Conservation (phyloP, 2,113 vertebrate species). For the Pelusios castaneus region DNA sequence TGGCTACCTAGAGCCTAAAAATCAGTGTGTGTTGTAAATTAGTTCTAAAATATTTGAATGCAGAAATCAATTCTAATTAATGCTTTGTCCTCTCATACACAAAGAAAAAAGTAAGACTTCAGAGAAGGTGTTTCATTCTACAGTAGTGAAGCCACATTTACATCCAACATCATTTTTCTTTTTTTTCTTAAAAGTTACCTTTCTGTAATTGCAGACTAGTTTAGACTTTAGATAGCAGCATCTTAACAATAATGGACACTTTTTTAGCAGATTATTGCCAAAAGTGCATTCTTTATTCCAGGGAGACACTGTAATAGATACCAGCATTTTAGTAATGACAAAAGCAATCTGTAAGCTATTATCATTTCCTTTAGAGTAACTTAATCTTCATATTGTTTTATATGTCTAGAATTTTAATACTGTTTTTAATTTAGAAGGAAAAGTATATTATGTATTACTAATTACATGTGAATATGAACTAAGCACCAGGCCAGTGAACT, state of each 20-base stretch:
- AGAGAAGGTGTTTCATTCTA: constrained; percentile 29
- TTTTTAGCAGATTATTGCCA: constrained; percentile 80
- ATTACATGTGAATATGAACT: constrained; percentile 73
- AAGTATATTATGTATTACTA: constrained; percentile 72
- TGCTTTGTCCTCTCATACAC: constrained; percentile 31
- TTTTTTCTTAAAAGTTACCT: constrained; percentile 73
- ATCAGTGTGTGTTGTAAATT: constrained; percentile 42
- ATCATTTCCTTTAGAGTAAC: constrained; percentile 81
- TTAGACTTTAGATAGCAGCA: constrained; percentile 65
- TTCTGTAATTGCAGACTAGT: constrained; percentile 71
- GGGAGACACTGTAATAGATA: constrained; percentile 79
- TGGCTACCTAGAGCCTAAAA: constrained; percentile 30
- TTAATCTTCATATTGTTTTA: constrained; percentile 82
- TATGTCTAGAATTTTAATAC: constrained; percentile 83
- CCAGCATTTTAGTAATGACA: constrained; percentile 78
- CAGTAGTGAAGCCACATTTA: constrained; percentile 58
- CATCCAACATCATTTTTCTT: constrained; percentile 34
- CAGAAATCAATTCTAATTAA: constrained; percentile 66
- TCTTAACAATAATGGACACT: constrained; percentile 77
- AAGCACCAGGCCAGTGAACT: constrained; percentile 61
- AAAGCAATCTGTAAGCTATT: constrained; percentile 84
- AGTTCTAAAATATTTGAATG: constrained; percentile 58
- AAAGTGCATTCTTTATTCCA: constrained; percentile 81
- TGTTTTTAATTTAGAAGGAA: constrained; percentile 79
- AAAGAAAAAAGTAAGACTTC: constrained; percentile 22